phyloP scores from a whole-genome alignment of 2,797 vertebrate species.

The Lagothrix lagotricha region DNA sequence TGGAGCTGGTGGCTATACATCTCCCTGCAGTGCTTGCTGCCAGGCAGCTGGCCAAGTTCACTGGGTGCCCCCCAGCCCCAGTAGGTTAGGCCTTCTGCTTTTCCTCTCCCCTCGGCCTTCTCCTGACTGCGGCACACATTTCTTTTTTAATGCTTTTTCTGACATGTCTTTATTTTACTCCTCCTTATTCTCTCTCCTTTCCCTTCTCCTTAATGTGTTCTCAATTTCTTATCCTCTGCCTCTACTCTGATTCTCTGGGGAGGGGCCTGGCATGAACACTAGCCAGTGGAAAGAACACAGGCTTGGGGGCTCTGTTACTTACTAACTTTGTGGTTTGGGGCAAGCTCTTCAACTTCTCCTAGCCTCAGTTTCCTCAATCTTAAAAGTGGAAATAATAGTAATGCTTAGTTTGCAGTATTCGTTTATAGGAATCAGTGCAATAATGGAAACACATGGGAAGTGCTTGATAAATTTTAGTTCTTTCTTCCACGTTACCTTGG shows the following conservation, averaged over 20 bases:
- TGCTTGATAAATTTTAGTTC: not conserved
- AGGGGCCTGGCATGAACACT: not conserved
- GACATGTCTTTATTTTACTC: constrained; percentile 56
- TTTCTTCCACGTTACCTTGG: not conserved
- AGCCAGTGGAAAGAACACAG: not conserved
- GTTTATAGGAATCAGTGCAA: not conserved
- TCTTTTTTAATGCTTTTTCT: constrained; percentile 54
- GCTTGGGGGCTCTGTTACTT: not conserved
- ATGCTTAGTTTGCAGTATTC: not conserved
- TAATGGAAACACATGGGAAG: not conserved
- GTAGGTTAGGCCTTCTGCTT: constrained; percentile 5
- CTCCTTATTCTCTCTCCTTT: constrained; percentile 35
- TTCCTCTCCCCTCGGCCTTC: constrained; percentile 33
- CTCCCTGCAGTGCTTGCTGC: constrained; percentile 24
- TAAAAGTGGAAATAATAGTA: not conserved
- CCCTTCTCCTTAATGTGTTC: constrained; percentile 56
- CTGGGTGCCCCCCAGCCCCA: not conserved
- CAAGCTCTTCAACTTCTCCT: not conserved
- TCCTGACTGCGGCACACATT: constrained; percentile 40
- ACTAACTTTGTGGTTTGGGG: not conserved
- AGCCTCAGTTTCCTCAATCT: not conserved
- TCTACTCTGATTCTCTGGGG: not conserved
- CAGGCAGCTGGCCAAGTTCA: constrained; percentile 61
- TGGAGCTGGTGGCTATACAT: constrained; percentile 61
- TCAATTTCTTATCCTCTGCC: constrained; percentile 40